phyloP scores from a whole-genome alignment of 2,113 vertebrate species.

The Aspiorhynchus laticeps region DNA sequence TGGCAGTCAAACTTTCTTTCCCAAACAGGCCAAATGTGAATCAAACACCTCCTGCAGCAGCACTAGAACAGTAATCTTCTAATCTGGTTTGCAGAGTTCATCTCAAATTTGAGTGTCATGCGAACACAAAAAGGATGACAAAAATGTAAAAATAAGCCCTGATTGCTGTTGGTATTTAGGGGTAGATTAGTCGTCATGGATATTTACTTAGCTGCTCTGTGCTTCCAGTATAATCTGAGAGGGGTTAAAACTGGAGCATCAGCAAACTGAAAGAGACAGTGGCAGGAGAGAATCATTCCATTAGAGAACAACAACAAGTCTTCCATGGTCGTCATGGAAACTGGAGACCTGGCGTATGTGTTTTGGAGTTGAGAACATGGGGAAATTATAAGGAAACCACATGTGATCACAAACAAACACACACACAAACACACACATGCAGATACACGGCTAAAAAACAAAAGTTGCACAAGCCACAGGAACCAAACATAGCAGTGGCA shows the following conservation, averaged over 20 bases:
- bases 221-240: constrained; percentile 26
- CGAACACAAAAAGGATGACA: constrained; percentile 22
- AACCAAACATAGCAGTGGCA: not conserved
- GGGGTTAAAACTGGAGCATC: constrained; percentile 30
- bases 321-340: constrained; percentile 61
- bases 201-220: constrained; percentile 5
- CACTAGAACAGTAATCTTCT: not conserved
- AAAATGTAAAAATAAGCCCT: constrained; percentile 7
- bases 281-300: constrained; percentile 24
- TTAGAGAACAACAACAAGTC: constrained; percentile 50
- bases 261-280: constrained; percentile 5
- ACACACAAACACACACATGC: not conserved
- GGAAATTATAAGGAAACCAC: constrained; percentile 32
- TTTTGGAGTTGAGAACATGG: constrained; percentile 25
- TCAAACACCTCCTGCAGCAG: not conserved
- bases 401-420: constrained; percentile 4
- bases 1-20: constrained; percentile 13
- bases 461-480: not conserved
- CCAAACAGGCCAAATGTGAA: constrained; percentile 18
- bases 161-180: constrained; percentile 13
- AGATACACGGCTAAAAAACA: constrained; percentile 3
- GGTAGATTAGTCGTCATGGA: constrained; percentile 29
- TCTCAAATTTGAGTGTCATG: constrained; percentile 16
- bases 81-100: constrained; percentile 19
- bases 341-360: constrained; percentile 47